Percentiles rank a stretch among this genome's conserved stretches.
Conservation (phyloP, 2,797 vertebrate genomes). For the Rhinella marina region DNA sequence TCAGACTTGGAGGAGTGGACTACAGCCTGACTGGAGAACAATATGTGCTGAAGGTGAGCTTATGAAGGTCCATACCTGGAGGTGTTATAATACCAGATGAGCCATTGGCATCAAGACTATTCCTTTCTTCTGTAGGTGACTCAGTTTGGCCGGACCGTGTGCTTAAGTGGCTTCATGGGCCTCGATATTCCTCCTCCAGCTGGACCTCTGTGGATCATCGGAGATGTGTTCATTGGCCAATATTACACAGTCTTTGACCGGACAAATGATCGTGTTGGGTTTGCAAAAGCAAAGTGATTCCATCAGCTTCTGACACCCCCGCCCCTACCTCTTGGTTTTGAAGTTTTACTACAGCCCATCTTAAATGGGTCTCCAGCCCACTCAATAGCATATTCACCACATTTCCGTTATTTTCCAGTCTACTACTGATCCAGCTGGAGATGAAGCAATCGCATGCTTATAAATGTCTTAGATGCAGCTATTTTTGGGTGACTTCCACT, state of each 20-base stretch:
- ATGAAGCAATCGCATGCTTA: neutral
- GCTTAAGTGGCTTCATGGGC: conserved; percentile 94
- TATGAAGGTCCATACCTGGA: neutral
- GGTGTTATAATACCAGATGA: neutral
- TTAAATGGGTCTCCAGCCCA: too few species aligned
- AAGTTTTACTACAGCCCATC: too few species aligned
- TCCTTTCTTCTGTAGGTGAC: conserved; percentile 72
- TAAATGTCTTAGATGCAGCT: neutral
- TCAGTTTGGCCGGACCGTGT: conserved; percentile 80
- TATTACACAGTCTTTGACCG: conserved; percentile 93
- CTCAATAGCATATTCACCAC: too few species aligned
- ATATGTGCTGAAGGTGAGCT: conserved; percentile 88
- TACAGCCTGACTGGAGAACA: conserved; percentile 81
- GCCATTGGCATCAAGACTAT: neutral
- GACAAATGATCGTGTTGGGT: conserved; percentile 87
- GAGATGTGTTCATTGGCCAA: conserved; percentile 93
- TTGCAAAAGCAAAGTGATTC: conserved; percentile 79
- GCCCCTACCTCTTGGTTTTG: neutral
- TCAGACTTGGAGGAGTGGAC: conserved; percentile 77
- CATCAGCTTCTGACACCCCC: neutral
- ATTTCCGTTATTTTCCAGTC: too few species aligned
- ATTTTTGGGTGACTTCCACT: neutral
- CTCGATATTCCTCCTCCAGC: conserved; percentile 90
- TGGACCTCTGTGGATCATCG: conserved; percentile 96
- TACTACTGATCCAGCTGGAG: too few species aligned